Conservation (phyloP, 2,888 invertebrate genomes). For the Diarsia dahlii region DNA sequence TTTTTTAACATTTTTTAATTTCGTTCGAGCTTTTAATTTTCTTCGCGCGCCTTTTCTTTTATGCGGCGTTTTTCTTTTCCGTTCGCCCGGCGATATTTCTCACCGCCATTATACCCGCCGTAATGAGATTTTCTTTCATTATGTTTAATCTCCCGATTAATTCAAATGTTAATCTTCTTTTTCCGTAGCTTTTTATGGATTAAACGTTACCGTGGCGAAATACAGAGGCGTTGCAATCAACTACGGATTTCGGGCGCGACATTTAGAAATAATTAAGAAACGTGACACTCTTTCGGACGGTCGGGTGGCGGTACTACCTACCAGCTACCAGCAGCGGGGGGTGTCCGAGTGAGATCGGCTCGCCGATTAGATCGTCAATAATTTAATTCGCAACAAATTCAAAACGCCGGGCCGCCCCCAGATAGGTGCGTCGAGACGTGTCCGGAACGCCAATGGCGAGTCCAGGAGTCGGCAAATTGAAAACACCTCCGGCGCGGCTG, state of each 20-base stretch:
- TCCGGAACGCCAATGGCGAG: conserved; percentile 88
- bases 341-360: conserved; percentile 75
- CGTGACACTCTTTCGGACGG: conserved; percentile 79
- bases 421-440: conserved; percentile 89
- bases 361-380: conserved; percentile 89
- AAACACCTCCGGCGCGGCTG: conserved; percentile 90
- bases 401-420: conserved; percentile 86
- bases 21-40: conserved; percentile 90
- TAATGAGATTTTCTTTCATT: conserved; percentile 91
- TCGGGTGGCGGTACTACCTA: conserved; percentile 63
- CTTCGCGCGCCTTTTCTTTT: conserved; percentile 88
- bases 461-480: conserved; percentile 89
- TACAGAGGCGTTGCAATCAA: conserved; percentile 78
- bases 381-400: conserved; percentile 90
- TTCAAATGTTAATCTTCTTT: conserved; percentile 90
- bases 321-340: conserved; percentile 49
- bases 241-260: conserved; percentile 81
- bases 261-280: conserved; percentile 88
- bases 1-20: conserved; percentile 90
- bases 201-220: conserved; percentile 83
- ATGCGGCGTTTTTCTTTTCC: conserved; percentile 82
- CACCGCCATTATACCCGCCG: conserved; percentile 89
- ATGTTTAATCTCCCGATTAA: conserved; percentile 91
- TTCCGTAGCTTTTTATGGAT: conserved; percentile 85
- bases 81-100: conserved; percentile 85